Base-by-base conservation (phyloP, 2,113 vertebrate genomes). In the Pomatostomus ruficeps region DNA sequence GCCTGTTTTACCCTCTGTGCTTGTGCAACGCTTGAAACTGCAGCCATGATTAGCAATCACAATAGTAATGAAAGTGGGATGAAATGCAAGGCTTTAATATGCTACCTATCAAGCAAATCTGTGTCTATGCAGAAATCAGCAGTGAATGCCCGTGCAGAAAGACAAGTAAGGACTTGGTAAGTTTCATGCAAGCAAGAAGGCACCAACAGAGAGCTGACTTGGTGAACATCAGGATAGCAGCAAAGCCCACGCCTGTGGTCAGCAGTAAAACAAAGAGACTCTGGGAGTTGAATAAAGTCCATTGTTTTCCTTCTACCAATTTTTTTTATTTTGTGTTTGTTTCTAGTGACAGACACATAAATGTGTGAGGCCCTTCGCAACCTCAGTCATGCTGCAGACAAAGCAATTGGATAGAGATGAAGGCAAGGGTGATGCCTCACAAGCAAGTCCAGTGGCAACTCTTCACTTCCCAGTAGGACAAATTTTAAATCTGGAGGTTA, bases 241-340 rank as follows among this genome's bases (percentile, higher is more conserved):
- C 65, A 93, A 54, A 81, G 18, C 73, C 63, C 38, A 95, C 0
- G 0, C 71, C 21, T 91, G 62, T 76, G 89, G 55, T 74, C 81
- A 93, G 74, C 89, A 91, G 42, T 36, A 88, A 93, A 89, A 88
- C 58, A 87, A 88, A 95, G 78, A 89, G 65, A 21, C 26, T 91
- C 25, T 59, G 22, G 36, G 75, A 88, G 33, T 20, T 85, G 51
- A 91, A 84, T 74, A 63, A 91, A 89, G 31, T 20, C 40, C 55
- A 92, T 89, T 96, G 89, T 94, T 89, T 95, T 95, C 43, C 48
- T 71, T 88, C 59, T 36, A 85, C 38, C 13, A 70, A 6, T 2
- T 45, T 79, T 87, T 92, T 80, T 79, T 45, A 43, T 89, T 93
- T 86, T 82, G 12, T 80, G 14, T 92, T 96, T 88, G 26, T 89